These are phyloP conservation scores for Chirona hameri DNA, from an alignment of 2,888 invertebrate species.

Conservation along the genomic window DNA sequence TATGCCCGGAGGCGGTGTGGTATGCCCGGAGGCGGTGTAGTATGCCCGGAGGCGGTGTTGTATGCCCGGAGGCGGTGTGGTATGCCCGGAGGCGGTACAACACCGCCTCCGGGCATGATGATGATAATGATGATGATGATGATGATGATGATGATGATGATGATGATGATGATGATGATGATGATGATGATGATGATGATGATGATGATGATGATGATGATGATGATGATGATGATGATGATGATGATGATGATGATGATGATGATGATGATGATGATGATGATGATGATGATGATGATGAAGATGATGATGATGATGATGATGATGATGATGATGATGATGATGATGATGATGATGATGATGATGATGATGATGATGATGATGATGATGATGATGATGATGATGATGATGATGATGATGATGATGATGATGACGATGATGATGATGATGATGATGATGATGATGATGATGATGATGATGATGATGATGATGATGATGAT, in stretches of 20 bases:
- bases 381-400: conserved; percentile 22
- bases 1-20: too few species aligned
- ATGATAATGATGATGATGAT: too few species aligned
- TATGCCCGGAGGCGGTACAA: too few species aligned
- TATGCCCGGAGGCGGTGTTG: too few species aligned
- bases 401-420: conserved; percentile 22
- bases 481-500: too few species aligned
- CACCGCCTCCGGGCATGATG: too few species aligned
- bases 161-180: conserved; percentile 22
- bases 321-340: conserved; percentile 22
- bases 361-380: conserved; percentile 22
- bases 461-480: too few species aligned
- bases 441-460: conserved; percentile 3
- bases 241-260: not conserved
- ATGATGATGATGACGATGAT: conserved; percentile 10
- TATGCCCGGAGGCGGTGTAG: too few species aligned
- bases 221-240: too few species aligned
- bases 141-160: conserved; percentile 22
- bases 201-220: not conserved
- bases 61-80: too few species aligned
- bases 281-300: conserved; percentile 22
- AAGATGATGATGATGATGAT: conserved; percentile 11
- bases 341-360: conserved; percentile 22
- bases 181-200: conserved; percentile 11
- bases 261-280: conserved; percentile 22